Evolutionary conservation across 2,888 invertebrate species (phyloP).

Genomic region (Drosophila multiciliata): DNA sequence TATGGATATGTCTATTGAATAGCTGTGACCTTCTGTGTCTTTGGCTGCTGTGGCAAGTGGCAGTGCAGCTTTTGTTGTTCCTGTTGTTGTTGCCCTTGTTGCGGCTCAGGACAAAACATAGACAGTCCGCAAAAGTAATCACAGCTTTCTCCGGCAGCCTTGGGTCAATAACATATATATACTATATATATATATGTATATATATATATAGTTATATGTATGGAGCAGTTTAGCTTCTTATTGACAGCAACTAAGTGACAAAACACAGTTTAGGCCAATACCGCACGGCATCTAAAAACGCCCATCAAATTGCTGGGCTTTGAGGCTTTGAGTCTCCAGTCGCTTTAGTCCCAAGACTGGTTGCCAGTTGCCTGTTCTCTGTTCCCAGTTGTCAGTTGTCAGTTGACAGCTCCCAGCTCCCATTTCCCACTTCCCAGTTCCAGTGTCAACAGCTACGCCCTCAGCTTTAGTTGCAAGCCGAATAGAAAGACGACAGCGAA

Average conservation of each 20-base stretch:
- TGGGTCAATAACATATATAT: constrained; percentile 39
- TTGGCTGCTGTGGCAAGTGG: constrained; percentile 63
- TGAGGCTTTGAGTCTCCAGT: constrained; percentile 24
- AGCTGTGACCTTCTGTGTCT: constrained; percentile 73
- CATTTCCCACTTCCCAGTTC: constrained; percentile 33
- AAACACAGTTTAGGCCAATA: constrained; percentile 58
- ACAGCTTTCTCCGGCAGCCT: constrained; percentile 53
- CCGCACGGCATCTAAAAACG: constrained; percentile 28
- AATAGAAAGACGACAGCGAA: constrained; percentile 27
- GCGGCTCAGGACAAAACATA: constrained; percentile 19
- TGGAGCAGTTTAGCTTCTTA: constrained; percentile 48
- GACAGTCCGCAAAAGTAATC: constrained; percentile 57
- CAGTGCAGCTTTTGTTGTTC: constrained; percentile 45
- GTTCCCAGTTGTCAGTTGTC: constrained; percentile 14
- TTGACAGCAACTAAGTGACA: constrained; percentile 69
- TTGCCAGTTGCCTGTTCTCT: constrained; percentile 8
- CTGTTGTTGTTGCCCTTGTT: constrained; percentile 32
- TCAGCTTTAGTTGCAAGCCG: constrained; percentile 41
- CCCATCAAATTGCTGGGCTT: constrained; percentile 58
- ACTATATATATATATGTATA: background rate
- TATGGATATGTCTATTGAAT: constrained; percentile 26
- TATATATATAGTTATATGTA: background rate
- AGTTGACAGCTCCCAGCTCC: constrained; percentile 7
- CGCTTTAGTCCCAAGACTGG: background rate
- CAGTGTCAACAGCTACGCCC: constrained; percentile 35